Evolutionary conservation across 2,797 vertebrate species (phyloP).

Genomic region (Molossus molossus): DNA sequence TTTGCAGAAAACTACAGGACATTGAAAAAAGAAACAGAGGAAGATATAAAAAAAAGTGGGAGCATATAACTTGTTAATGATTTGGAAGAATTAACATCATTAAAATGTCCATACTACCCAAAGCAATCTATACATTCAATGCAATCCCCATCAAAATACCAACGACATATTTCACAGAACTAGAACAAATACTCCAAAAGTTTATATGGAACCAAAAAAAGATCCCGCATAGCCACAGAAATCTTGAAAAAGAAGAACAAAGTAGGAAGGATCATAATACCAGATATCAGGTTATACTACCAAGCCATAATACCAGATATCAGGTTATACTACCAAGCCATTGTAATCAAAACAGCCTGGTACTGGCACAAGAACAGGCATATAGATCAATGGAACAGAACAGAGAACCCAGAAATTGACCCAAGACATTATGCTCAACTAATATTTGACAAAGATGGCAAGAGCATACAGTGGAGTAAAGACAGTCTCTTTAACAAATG

Average conservation of each 20-base stretch:
- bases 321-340: not conserved
- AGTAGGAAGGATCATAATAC: not conserved
- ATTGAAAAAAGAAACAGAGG: not conserved
- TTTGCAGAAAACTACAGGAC: not conserved
- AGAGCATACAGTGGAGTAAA: too few relatives aligned
- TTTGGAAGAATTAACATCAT: not conserved
- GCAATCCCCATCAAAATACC: not conserved
- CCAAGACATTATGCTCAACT: too few relatives aligned
- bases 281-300: not conserved
- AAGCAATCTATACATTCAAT: not conserved
- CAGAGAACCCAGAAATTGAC: too few relatives aligned
- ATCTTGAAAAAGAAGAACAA: not conserved
- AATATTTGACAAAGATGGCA: too few relatives aligned
- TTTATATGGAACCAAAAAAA: not conserved
- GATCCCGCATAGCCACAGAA: not conserved
- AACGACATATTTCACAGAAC: not conserved
- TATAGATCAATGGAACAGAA: too few relatives aligned
- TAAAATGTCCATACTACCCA: not conserved
- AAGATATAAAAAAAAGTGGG: not conserved
- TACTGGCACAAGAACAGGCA: too few relatives aligned
- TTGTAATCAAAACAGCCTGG: too few relatives aligned
- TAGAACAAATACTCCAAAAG: not conserved
- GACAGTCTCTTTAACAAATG: too few relatives aligned
- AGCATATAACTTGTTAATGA: not conserved
- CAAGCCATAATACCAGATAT: not conserved